Evolutionary conservation across 2,113 vertebrate species (phyloP).

Genomic region (Trematomus loennbergii): DNA sequence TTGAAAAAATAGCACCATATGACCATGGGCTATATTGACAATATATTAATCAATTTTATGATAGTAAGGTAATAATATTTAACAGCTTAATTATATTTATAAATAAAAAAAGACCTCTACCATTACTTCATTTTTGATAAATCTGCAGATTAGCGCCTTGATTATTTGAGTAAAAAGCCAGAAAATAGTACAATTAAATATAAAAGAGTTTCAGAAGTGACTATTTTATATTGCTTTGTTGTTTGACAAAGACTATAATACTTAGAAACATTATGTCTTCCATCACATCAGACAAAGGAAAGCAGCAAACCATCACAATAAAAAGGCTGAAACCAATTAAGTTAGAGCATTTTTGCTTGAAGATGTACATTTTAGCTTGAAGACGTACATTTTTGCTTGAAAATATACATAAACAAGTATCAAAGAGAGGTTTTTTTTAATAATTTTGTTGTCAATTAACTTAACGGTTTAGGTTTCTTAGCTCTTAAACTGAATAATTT

Average conservation of each 20-base stretch:
- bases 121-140: background rate
- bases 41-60: background rate
- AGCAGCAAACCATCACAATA: background rate
- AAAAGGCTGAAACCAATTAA: background rate
- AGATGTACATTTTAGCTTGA: background rate
- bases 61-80: background rate
- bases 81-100: background rate
- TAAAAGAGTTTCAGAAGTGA: background rate
- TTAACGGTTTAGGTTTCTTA: background rate
- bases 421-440: too few relatives aligned
- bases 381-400: too few relatives aligned
- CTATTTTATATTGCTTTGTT: background rate
- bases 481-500: background rate
- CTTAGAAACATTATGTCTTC: background rate
- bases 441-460: too few relatives aligned
- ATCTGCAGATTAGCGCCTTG: background rate
- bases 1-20: background rate
- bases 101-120: too few relatives aligned
- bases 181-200: background rate
- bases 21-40: background rate
- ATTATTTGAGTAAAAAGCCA: background rate
- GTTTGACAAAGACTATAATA: background rate
- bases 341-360: background rate
- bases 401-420: background rate
- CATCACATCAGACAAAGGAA: background rate